Conservation (phyloP, 2,797 vertebrate species). For the Sciaenops ocellatus region DNA sequence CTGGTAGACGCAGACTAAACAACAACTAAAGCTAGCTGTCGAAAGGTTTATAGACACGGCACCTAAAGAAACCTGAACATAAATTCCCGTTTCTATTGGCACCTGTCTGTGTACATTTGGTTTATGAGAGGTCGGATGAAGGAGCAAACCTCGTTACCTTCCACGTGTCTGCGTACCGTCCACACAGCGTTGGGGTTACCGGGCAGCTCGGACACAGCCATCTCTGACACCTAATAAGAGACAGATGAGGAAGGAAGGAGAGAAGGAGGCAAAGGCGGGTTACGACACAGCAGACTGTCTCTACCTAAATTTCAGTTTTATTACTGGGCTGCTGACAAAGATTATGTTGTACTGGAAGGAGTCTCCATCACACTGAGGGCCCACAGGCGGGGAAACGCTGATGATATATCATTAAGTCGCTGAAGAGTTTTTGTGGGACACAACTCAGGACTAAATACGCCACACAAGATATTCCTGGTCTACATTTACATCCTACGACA, state of each 20-base stretch:
- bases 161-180: conserved; percentile 97
- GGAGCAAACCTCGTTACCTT: conserved; percentile 86
- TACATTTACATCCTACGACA: too few species aligned
- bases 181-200: conserved; percentile 99
- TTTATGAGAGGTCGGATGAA: neutral
- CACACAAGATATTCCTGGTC: too few species aligned
- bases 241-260: neutral
- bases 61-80: neutral
- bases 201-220: conserved; percentile 98
- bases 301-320: too few species aligned
- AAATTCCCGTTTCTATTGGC: neutral
- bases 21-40: too few species aligned
- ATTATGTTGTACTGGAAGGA: too few species aligned
- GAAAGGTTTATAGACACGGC: neutral
- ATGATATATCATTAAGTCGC: too few species aligned
- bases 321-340: too few species aligned
- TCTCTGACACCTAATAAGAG: conserved; percentile 94
- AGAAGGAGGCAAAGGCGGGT: neutral
- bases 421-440: too few species aligned
- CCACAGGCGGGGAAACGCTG: too few species aligned
- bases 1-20: neutral
- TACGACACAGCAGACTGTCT: too few species aligned
- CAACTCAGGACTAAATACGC: too few species aligned
- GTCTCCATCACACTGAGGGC: too few species aligned
- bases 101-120: neutral